Evolutionary conservation across 2,113 vertebrate genomes (phyloP), one percentile per base, ranked within the genome.

Genomic region (Cyrtonyx montezumae): DNA sequence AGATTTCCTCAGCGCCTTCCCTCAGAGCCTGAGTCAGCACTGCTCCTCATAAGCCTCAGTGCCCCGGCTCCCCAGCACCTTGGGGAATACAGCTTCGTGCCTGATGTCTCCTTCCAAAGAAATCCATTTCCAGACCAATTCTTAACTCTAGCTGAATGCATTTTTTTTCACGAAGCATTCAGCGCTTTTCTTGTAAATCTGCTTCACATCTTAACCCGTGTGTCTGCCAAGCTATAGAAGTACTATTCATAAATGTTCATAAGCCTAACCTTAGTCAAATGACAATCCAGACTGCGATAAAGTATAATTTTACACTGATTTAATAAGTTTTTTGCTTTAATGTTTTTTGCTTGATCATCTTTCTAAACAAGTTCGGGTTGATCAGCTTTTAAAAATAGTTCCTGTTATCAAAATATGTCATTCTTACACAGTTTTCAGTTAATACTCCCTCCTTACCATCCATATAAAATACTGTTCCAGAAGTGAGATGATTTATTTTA

Each of bases 1-100:
- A 93, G 71, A 90, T 87, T 77, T 95, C 94, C 84, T 90, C 84
- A 84, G 63, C 87, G 63, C 71, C 75, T 76, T 91, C 92, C 8
- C 0, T 20, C 1, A 0, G 75, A 91, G 61, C 34, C 87, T 87
- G 91, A 92, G 79, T 92, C 94, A 96, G 95, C 93, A 94, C 46
- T 0, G 2, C 68, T 90, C 68, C 59, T 74, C 3, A 1, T 40
- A 74, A 36, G 46, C 85, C 71, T 80, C 46, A 79, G 43, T 83
- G 68, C 37, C 79, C 28, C 42, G 77, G 40, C 81, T 85, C 68
- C 43, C 79, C 28, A 5, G 67, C 30, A 92, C 5, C 4, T 43
- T 37, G 8, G 59, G 43, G 68, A 83, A 63, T 46, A 70, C 76
- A 92, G 34, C 32, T 79, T 63, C 21, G 13, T 17, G 23, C 42